phyloP scores from a whole-genome alignment of 1,140 invertebrate species.

The Octopus sinensis region DNA sequence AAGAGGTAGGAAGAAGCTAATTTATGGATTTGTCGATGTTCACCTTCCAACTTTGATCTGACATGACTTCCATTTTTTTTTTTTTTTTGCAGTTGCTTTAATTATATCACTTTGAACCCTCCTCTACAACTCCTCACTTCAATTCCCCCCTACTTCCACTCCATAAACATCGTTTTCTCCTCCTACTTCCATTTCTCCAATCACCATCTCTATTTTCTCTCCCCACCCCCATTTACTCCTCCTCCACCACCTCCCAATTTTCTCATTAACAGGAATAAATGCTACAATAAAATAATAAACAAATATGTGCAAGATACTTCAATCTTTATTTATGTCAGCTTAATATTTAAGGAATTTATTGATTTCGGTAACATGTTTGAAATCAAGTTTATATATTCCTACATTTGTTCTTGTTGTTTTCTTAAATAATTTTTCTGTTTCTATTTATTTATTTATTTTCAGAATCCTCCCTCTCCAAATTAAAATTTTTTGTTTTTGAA shows the following conservation, averaged over 20 bases:
- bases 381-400: no score
- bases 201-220: not conserved
- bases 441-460: not conserved
- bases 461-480: not conserved
- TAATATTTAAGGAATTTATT: no score
- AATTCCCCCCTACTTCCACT: not conserved
- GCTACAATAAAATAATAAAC: no score
- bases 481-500: no score
- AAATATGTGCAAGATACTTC: no score
- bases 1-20: no score
- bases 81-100: not conserved
- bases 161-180: not conserved
- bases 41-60: not conserved
- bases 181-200: not conserved
- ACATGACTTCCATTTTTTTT: not conserved
- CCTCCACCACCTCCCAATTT: not conserved
- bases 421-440: not conserved
- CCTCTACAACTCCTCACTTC: not conserved
- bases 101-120: not conserved
- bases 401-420: not conserved
- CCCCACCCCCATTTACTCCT: not conserved
- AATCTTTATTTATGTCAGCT: no score
- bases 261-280: not conserved
- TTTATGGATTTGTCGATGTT: no score
- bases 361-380: no score